Evolutionary conservation across 2,888 invertebrate genomes (phyloP).

Genomic region (Mayetiola destructor): DNA sequence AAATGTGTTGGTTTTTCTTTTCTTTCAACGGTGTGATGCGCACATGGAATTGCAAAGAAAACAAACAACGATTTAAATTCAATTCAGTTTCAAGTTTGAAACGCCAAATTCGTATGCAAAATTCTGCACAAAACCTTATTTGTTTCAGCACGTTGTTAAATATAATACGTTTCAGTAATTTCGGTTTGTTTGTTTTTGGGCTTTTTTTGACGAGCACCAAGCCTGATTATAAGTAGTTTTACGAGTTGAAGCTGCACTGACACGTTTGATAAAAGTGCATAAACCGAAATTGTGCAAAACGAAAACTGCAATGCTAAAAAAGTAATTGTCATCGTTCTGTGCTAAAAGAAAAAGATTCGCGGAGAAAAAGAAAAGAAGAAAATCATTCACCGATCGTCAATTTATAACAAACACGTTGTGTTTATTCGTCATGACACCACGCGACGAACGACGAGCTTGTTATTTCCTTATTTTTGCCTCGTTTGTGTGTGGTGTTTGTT

Average conservation of each 20-base stretch:
- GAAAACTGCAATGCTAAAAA: background rate
- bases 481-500: no score
- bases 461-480: background rate
- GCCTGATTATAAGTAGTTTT: conserved; percentile 8
- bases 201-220: background rate
- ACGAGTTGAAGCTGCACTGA: conserved; percentile 3
- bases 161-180: no score
- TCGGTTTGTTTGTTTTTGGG: background rate
- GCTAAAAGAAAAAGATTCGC: background rate
- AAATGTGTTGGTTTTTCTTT: background rate
- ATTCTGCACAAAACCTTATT: conserved; percentile 11
- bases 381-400: background rate
- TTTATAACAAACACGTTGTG: conserved; percentile 12
- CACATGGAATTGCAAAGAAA: background rate
- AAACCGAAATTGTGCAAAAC: background rate
- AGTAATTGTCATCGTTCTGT: background rate
- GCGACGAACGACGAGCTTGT: conserved; percentile 2
- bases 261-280: background rate
- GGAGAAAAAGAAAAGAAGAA: background rate
- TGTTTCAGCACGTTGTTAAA: conserved; percentile 9
- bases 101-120: conserved; percentile 6
- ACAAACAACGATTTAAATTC: conserved; percentile 2
- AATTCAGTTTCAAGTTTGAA: background rate
- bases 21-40: background rate
- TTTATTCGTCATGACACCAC: conserved; percentile 10